Evolutionary conservation across 2,113 vertebrate species (phyloP).

Genomic region (Petrocephalus zakoni): DNA sequence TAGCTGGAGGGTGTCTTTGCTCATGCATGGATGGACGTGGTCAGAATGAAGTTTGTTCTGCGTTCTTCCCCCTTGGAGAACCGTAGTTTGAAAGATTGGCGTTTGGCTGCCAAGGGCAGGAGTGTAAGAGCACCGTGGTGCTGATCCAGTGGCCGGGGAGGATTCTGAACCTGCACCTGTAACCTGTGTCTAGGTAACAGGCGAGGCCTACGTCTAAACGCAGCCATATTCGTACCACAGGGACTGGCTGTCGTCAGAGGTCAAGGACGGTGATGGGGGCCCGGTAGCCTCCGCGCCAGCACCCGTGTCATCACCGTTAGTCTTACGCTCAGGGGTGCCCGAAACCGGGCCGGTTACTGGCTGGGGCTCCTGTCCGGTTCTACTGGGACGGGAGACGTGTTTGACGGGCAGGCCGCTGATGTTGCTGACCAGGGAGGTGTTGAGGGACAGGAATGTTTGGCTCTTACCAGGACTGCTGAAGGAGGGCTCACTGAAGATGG

Average conservation of each 20-base stretch:
- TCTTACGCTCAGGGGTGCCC: slow-evolving; percentile 37
- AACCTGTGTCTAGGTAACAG: neutral
- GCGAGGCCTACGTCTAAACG: slow-evolving; percentile 61
- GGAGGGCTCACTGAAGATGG: slow-evolving; percentile 54
- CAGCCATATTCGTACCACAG: slow-evolving; percentile 98
- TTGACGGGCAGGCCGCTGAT: slow-evolving; percentile 77
- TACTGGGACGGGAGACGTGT: slow-evolving; percentile 35
- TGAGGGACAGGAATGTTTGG: slow-evolving; percentile 83
- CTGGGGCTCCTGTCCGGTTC: slow-evolving; percentile 41
- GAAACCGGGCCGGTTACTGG: slow-evolving; percentile 17
- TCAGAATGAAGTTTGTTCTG: neutral
- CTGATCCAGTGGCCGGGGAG: neutral
- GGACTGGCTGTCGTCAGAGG: slow-evolving; percentile 82
- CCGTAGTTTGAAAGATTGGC: neutral
- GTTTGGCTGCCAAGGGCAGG: neutral
- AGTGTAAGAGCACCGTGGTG: neutral
- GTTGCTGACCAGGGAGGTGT: slow-evolving; percentile 87
- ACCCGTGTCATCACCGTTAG: slow-evolving; percentile 34
- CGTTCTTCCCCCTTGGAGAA: neutral
- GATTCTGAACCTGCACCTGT: slow-evolving; percentile 11
- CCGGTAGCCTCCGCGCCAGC: slow-evolving; percentile 42
- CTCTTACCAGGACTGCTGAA: slow-evolving; percentile 44
- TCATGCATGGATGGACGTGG: neutral
- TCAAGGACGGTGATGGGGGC: slow-evolving; percentile 57
- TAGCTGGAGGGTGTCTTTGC: neutral